phyloP scores from a whole-genome alignment of 1,140 invertebrate species.

The Euglossa dilemma region DNA sequence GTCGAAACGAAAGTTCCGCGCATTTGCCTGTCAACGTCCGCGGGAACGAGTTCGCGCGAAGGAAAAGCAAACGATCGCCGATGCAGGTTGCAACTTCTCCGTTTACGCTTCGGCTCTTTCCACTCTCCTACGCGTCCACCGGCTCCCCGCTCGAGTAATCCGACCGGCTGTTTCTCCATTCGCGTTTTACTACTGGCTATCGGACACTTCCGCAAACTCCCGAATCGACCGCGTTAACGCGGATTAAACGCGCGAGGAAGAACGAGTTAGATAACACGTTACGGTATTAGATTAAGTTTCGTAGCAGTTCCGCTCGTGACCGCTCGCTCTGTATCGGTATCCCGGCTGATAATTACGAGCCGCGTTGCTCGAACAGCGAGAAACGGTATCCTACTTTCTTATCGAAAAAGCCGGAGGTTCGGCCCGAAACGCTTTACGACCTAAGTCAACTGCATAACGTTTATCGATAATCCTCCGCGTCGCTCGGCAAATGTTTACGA shows the following conservation, averaged over 20 bases:
- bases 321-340: too few species aligned
- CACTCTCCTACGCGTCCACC: neutral
- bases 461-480: constrained; percentile 1
- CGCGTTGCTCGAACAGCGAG: neutral
- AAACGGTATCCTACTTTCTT: constrained; percentile 3
- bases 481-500: constrained; percentile 1
- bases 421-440: neutral
- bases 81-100: neutral
- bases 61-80: neutral
- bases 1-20: constrained; percentile 38
- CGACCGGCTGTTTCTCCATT: too few species aligned
- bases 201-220: too few species aligned
- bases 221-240: too few species aligned
- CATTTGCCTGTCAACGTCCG: neutral
- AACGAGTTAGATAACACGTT: neutral
- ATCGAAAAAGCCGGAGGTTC: constrained; percentile 21
- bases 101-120: neutral
- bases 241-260: neutral
- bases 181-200: too few species aligned
- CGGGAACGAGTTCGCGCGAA: neutral
- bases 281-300: neutral
- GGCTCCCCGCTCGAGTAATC: too few species aligned
- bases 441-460: neutral
- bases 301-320: neutral
- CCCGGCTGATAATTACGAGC: neutral